Percentiles rank a stretch among this genome's conserved stretches.
Conservation (phyloP, 2,113 vertebrate genomes). For the Vireo altiloquus region DNA sequence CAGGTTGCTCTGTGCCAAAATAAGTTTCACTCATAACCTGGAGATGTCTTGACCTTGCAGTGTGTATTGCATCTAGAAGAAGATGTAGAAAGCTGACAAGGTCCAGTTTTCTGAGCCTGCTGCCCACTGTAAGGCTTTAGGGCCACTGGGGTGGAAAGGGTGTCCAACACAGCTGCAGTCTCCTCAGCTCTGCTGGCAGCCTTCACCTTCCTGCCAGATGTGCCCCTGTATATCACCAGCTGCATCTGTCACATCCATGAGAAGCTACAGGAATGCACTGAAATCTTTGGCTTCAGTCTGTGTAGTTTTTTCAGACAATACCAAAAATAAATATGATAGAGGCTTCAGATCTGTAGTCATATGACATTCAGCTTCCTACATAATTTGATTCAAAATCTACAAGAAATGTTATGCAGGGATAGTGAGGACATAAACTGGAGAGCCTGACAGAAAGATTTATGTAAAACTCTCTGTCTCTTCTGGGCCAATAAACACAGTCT, state of each 20-base stretch:
- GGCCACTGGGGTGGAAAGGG: neutral
- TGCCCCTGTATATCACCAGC: neutral
- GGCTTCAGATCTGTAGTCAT: neutral
- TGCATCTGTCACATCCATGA: rapidly evolving
- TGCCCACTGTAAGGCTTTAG: neutral
- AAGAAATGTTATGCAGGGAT: neutral
- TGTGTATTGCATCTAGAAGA: neutral
- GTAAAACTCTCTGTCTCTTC: neutral
- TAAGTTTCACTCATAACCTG: neutral
- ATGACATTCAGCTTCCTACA: neutral
- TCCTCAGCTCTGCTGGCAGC: neutral
- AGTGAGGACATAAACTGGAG: neutral
- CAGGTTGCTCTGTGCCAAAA: neutral
- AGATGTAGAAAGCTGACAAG: neutral
- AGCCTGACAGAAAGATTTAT: neutral
- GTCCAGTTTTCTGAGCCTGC: neutral
- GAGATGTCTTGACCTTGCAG: neutral
- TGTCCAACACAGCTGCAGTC: rapidly evolving
- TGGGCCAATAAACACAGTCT: neutral
- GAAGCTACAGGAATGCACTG: neutral
- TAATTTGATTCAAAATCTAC: neutral
- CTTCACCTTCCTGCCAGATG: neutral
- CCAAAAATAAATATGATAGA: neutral
- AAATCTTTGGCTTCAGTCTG: neutral
- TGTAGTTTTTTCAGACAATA: neutral